These are phyloP conservation scores for Microctenopoma steveboyesi DNA, from an alignment of 2,797 vertebrate genomes.

Conservation along the genomic window DNA sequence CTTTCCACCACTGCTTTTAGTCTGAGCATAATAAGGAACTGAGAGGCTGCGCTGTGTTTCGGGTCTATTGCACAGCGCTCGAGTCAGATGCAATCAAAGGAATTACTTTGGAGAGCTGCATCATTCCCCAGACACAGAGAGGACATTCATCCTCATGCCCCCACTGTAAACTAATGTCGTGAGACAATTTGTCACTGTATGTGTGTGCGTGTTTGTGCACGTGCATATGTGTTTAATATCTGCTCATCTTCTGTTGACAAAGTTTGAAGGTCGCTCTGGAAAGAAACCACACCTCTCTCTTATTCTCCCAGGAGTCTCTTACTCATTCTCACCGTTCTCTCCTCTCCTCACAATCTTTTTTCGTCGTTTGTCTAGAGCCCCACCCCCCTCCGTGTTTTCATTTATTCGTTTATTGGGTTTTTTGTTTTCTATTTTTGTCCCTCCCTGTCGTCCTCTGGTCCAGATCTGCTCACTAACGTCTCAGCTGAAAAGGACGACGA, in stretches of 20 bases:
- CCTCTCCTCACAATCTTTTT: neutral
- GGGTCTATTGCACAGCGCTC: neutral
- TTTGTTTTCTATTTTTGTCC: slow-evolving; percentile 5
- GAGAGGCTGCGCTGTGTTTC: neutral
- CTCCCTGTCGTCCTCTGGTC: slow-evolving; percentile 4
- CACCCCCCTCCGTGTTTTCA: neutral
- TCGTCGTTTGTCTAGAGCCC: slow-evolving; percentile 1
- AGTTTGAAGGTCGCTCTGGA: slow-evolving; percentile 32
- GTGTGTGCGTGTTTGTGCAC: neutral
- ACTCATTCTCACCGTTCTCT: slow-evolving; percentile 27
- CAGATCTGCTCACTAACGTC: slow-evolving; percentile 10
- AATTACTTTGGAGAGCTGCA: slow-evolving; percentile 8
- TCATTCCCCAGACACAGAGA: slow-evolving; percentile 3
- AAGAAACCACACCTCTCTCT: neutral
- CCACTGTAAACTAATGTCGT: slow-evolving; percentile 3
- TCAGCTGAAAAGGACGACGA: slow-evolving; percentile 7
- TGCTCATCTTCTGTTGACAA: slow-evolving; percentile 14
- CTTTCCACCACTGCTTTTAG: neutral
- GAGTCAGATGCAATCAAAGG: slow-evolving; percentile 19
- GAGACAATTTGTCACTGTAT: neutral
- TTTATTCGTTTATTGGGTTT: neutral
- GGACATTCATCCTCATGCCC: slow-evolving; percentile 6
- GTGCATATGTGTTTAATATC: neutral
- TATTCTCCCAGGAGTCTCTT: slow-evolving; percentile 13
- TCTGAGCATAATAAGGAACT: neutral